A percentile compares a stretch with the other conserved stretches of the same genome.
Evolutionary conservation across 2,888 invertebrate genomes (phyloP).

Genomic region (Campaea margaritaria): DNA sequence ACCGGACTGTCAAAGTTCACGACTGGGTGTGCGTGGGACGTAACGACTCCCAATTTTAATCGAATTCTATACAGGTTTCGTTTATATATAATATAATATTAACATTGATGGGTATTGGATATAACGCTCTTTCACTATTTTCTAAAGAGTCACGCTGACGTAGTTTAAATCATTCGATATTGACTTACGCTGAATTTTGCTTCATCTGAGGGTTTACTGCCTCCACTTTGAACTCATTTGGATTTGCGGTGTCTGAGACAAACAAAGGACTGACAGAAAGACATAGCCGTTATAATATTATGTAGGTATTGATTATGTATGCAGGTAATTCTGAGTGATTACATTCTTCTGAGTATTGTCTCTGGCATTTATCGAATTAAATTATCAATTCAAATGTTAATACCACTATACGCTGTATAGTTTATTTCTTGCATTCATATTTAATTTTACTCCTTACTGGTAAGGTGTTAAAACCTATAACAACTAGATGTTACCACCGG

Average conservation of each 20-base stretch:
- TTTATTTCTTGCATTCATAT: slow-evolving; percentile 14
- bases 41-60: slow-evolving; percentile 25
- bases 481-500: slow-evolving; percentile 1
- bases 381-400: slow-evolving; percentile 31
- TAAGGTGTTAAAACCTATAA: slow-evolving; percentile 23
- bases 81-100: background rate
- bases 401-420: slow-evolving; percentile 11
- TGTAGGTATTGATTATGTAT: too few species aligned
- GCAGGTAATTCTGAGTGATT: too few species aligned
- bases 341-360: too few species aligned
- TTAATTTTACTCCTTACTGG: slow-evolving; percentile 17
- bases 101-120: background rate
- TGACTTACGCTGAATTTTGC: background rate
- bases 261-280: too few species aligned
- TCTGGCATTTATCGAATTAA: slow-evolving; percentile 13
- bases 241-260: too few species aligned
- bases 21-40: slow-evolving; percentile 35
- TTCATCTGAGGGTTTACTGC: too few species aligned
- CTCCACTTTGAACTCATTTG: too few species aligned
- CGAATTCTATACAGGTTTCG: slow-evolving; percentile 30
- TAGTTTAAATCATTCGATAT: background rate
- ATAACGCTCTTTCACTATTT: slow-evolving; percentile 10
- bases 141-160: slow-evolving; percentile 3
- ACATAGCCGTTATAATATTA: too few species aligned
- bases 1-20: slow-evolving; percentile 41